Conservation (phyloP, 2,888 invertebrate genomes). For the Leptopilina drosophilae region DNA sequence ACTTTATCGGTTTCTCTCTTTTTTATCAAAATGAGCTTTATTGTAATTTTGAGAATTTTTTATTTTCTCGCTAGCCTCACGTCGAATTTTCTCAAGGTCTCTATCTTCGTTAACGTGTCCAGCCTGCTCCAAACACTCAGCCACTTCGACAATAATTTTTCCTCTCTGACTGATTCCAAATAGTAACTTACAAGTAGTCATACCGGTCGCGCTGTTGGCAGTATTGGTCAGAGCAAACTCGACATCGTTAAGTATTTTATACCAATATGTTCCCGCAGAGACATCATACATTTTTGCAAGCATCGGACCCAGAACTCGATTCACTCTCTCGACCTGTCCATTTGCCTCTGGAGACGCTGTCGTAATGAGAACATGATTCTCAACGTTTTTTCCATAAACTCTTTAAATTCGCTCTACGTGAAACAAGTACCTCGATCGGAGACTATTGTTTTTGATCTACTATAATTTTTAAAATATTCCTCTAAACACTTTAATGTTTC, state of each 20-base stretch:
- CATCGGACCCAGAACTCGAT: not conserved
- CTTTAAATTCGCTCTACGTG: constrained; percentile 60
- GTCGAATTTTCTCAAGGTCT: constrained; percentile 41
- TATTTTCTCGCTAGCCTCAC: constrained; percentile 47
- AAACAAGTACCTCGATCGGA: constrained; percentile 53
- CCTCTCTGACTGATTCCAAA: constrained; percentile 65
- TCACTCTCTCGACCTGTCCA: not conserved
- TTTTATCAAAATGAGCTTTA: constrained; percentile 54
- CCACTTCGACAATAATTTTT: constrained; percentile 53
- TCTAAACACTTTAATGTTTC: constrained; percentile 55
- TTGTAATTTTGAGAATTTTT: constrained; percentile 46
- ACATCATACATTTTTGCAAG: not conserved
- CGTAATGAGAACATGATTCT: constrained; percentile 59
- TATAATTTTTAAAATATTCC: constrained; percentile 57
- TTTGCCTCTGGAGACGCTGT: constrained; percentile 43
- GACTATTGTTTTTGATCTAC: no score
- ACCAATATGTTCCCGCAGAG: not conserved
- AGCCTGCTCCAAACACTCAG: constrained; percentile 36
- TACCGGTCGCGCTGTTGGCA: not conserved
- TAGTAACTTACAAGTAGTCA: constrained; percentile 60
- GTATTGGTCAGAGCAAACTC: not conserved
- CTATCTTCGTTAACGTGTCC: not conserved
- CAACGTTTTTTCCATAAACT: constrained; percentile 55
- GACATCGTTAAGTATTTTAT: not conserved
- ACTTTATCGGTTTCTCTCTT: not conserved